A percentile compares a stretch with the other conserved stretches of the same genome.
Conservation (phyloP, 2,797 vertebrate genomes). For the Hypotaenidia philippensis region DNA sequence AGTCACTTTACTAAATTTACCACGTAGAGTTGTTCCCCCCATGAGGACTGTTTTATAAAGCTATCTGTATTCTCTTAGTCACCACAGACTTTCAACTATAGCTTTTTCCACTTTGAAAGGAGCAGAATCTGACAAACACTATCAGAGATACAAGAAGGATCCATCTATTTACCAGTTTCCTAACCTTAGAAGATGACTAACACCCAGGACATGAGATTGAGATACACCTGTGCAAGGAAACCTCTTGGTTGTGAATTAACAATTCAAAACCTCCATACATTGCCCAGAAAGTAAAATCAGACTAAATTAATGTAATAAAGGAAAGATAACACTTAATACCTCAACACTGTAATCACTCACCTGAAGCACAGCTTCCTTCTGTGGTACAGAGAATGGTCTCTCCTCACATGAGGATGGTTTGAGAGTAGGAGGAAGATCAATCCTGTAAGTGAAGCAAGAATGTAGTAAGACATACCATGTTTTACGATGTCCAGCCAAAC, state of each 20-base stretch:
- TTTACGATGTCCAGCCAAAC: not conserved
- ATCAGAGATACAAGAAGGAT: not conserved
- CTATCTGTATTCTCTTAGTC: not conserved
- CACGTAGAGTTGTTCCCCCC: not conserved
- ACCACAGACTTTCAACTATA: not conserved
- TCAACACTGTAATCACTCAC: not conserved
- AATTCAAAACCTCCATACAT: not conserved
- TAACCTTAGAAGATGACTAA: not conserved
- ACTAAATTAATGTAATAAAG: not conserved
- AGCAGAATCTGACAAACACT: not conserved
- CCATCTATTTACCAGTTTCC: not conserved
- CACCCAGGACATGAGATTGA: rapidly evolving
- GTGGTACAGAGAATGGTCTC: conserved; percentile 52
- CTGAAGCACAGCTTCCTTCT: conserved; percentile 75
- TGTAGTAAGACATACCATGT: not conserved
- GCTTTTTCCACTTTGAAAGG: not conserved
- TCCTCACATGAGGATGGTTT: conserved; percentile 77
- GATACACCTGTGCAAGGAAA: rapidly evolving
- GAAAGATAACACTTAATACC: not conserved
- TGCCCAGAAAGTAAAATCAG: not conserved
- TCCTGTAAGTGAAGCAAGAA: conserved; percentile 66
- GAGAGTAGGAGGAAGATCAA: conserved; percentile 83
- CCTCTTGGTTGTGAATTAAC: not conserved
- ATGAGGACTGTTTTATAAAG: not conserved
- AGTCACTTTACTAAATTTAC: not conserved